Evolutionary conservation across 2,113 vertebrate genomes (phyloP).

Genomic region (Gnathonemus longibarbis): DNA sequence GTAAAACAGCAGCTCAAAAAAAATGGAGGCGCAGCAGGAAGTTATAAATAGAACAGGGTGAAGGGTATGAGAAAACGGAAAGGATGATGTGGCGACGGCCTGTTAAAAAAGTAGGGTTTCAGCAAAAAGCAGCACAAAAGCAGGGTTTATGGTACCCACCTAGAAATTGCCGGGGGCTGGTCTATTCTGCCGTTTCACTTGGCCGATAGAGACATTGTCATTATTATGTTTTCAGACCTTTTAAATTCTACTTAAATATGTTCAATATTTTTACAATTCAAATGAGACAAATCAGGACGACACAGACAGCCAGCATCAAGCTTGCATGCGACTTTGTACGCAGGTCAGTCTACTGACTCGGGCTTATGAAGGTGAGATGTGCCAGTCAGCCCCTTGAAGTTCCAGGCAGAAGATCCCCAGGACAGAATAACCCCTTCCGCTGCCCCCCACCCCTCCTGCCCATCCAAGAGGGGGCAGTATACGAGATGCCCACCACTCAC

Average conservation of each 20-base stretch:
- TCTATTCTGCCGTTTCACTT: not conserved
- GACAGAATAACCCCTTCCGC: not conserved
- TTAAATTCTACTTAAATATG: not conserved
- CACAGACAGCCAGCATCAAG: not conserved
- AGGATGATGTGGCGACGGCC: slow-evolving; percentile 40
- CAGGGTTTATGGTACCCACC: not conserved
- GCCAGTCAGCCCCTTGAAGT: not conserved
- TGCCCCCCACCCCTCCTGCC: not conserved
- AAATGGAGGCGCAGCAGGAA: slow-evolving; percentile 32
- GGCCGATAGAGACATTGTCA: not conserved
- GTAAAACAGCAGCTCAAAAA: slow-evolving; percentile 42
- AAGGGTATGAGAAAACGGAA: slow-evolving; percentile 41
- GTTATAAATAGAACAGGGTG: slow-evolving; percentile 53
- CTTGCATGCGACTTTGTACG: not conserved
- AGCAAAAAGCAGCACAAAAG: not conserved
- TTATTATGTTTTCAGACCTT: not conserved
- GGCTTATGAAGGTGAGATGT: not conserved
- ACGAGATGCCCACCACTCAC: too few species aligned
- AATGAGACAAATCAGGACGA: not conserved
- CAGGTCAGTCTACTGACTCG: not conserved
- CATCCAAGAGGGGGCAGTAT: not conserved
- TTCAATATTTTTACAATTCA: not conserved
- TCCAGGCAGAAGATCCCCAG: not conserved
- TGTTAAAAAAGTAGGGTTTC: slow-evolving; percentile 36
- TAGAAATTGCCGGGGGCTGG: not conserved